phyloP scores from a whole-genome alignment of 2,797 vertebrate genomes.

The Pangasius larnaudii region DNA sequence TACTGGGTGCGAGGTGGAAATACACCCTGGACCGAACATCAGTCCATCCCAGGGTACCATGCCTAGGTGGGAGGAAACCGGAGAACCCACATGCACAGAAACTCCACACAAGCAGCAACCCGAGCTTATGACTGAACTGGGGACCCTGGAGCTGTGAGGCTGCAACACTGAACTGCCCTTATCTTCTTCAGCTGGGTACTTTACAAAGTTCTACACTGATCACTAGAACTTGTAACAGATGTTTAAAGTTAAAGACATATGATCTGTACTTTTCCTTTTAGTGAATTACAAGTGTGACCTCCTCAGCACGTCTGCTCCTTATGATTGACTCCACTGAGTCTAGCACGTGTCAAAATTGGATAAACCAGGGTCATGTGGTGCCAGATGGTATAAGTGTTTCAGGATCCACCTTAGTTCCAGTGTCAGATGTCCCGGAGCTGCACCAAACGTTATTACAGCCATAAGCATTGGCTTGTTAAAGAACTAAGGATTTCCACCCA shows the following conservation, averaged over 20 bases:
- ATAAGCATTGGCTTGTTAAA: not conserved
- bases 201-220: not conserved
- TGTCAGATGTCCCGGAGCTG: not conserved
- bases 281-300: not conserved
- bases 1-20: not conserved
- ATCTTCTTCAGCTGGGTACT: not conserved
- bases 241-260: constrained; percentile 5
- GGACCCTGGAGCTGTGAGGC: not conserved
- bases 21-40: not conserved
- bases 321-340: not conserved
- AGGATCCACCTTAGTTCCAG: not conserved
- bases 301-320: constrained; percentile 6
- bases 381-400: not conserved
- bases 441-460: not conserved
- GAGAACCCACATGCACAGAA: not conserved
- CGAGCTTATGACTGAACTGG: not conserved
- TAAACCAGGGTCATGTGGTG: constrained; percentile 15
- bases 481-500: not conserved
- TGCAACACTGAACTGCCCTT: not conserved
- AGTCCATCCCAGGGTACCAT: not conserved
- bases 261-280: not conserved
- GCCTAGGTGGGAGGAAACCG: not conserved
- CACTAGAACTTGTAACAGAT: constrained; percentile 1
- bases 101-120: not conserved
- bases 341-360: not conserved